Percentiles rank a stretch among this genome's conserved stretches.
Conservation (phyloP, 1,140 invertebrate genomes). For the Drosophila nikananu region DNA sequence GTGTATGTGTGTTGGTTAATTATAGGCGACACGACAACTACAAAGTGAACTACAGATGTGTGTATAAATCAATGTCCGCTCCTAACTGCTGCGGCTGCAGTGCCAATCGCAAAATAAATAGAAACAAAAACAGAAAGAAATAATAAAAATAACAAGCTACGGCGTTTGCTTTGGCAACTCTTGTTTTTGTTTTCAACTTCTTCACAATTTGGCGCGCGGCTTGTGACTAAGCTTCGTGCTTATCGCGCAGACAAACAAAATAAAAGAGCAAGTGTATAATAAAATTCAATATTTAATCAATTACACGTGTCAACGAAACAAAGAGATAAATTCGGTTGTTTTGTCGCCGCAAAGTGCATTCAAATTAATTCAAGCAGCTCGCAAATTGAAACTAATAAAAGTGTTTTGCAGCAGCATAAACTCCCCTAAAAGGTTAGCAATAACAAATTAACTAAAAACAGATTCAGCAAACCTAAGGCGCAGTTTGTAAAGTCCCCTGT, state of each 20-base stretch:
- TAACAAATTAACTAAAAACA: slow-evolving; percentile 49
- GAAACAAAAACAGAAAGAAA: slow-evolving; percentile 6
- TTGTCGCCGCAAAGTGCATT: slow-evolving; percentile 23
- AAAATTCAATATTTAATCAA: slow-evolving; percentile 26
- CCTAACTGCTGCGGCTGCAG: slow-evolving; percentile 39
- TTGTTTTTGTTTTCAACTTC: slow-evolving; percentile 29
- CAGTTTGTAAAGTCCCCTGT: slow-evolving; percentile 46
- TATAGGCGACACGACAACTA: slow-evolving; percentile 46
- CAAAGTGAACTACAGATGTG: slow-evolving; percentile 35
- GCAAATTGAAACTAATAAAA: slow-evolving; percentile 39
- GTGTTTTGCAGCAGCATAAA: slow-evolving; percentile 28
- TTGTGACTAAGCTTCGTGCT: slow-evolving; percentile 27
- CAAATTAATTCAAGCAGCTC: background rate
- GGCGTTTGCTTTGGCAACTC: slow-evolving; percentile 11
- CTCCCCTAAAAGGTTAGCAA: slow-evolving; percentile 56
- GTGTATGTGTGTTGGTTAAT: slow-evolving; percentile 44
- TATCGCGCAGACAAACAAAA: slow-evolving; percentile 26
- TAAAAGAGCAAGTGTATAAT: slow-evolving; percentile 19
- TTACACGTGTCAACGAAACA: slow-evolving; percentile 42
- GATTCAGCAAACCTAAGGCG: slow-evolving; percentile 53
- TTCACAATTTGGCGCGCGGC: slow-evolving; percentile 50
- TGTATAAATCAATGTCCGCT: slow-evolving; percentile 52
- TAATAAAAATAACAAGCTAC: slow-evolving; percentile 16
- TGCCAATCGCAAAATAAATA: slow-evolving; percentile 24
- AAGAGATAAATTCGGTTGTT: slow-evolving; percentile 28